Base-by-base conservation (phyloP, 1,140 invertebrate species). In the Heliconius hermathena region DNA sequence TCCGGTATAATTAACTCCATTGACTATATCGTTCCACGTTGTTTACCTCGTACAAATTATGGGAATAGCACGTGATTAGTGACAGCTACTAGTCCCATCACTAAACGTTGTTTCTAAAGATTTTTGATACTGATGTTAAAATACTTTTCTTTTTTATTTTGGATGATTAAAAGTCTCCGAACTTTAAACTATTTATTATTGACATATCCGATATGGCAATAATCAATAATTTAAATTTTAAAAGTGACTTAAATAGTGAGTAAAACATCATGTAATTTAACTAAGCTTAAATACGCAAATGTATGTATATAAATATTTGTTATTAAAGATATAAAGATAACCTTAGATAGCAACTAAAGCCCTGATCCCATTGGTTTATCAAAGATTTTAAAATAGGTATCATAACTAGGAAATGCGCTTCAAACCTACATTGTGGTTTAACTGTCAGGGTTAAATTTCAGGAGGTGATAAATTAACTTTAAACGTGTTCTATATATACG, bases 1-100 rank as follows among this genome's bases (percentile, higher is more conserved):
- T 87, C 83, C 80, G 81, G 85, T 86, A 86, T 86, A 90, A 91
- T 91, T 89, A 90, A 85, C 86, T 86, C 85, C 87, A 89, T 91
- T 92, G 88, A 88, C 85, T 85, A 82, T 83, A 81, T 77, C 83
- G 85, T 83, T 84, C 78, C 82, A 81, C 84, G 76, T 86, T 87
- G 86, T 89, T 89, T 85, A 76, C 75, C 73, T 89, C 75, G 81
- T 83, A 83, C 77, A 82, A 86, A 82, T 78, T 80, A 81, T 83
- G 76, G 78, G 77, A 83, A 83, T 80, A 71, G 60, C 81, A 84
- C 84, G 83, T 83, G 84, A 83, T 78, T 22, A 41, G 66, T 70
- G 38, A 41, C 26, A 46, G 66, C 41, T 73, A 71, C 71, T 71
- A 36, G 29, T 71, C 13, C 66, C 18, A 71, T 36, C 1, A 22